Percentiles rank a stretch among this genome's conserved stretches.
Evolutionary conservation across 1,140 invertebrate genomes (phyloP).

Genomic region (Manduca sexta): DNA sequence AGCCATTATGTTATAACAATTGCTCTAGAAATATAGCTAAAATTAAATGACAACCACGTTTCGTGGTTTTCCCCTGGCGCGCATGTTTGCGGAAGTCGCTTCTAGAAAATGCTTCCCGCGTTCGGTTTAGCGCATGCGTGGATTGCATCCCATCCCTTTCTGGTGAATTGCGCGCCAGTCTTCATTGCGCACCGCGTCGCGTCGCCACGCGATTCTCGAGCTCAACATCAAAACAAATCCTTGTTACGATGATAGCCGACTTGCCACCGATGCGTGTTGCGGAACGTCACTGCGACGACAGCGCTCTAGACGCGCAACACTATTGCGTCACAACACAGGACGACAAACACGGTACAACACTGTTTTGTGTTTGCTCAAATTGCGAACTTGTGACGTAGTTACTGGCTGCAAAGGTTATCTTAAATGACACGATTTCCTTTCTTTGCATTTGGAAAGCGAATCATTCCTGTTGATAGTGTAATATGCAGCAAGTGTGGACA

Average conservation of each 20-base stretch:
- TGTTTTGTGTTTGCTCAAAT: constrained; percentile 42
- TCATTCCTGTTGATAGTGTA: not conserved
- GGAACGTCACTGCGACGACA: constrained; percentile 25
- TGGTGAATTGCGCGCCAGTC: constrained; percentile 58
- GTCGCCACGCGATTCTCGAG: constrained; percentile 36
- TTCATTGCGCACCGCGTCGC: constrained; percentile 46
- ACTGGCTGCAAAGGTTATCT: constrained; percentile 10
- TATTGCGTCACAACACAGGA: constrained; percentile 9
- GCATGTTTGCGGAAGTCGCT: constrained; percentile 28
- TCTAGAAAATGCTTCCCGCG: constrained; percentile 63
- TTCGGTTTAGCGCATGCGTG: constrained; percentile 54
- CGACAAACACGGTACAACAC: constrained; percentile 35
- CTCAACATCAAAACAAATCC: constrained; percentile 34
- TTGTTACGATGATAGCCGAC: constrained; percentile 51
- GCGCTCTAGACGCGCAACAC: constrained; percentile 10
- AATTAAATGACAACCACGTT: constrained; percentile 5
- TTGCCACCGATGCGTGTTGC: constrained; percentile 35
- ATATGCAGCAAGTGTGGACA: not conserved
- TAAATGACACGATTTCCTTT: not conserved
- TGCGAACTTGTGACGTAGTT: constrained; percentile 39
- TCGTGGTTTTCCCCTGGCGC: constrained; percentile 7
- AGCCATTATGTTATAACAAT: constrained; percentile 1
- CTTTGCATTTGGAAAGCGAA: not conserved
- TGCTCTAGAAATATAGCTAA: constrained; percentile 2
- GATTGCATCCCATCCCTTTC: constrained; percentile 37